Evolutionary conservation across 2,797 vertebrate species (phyloP).

Genomic region (Ptychobarbus kaznakovi): DNA sequence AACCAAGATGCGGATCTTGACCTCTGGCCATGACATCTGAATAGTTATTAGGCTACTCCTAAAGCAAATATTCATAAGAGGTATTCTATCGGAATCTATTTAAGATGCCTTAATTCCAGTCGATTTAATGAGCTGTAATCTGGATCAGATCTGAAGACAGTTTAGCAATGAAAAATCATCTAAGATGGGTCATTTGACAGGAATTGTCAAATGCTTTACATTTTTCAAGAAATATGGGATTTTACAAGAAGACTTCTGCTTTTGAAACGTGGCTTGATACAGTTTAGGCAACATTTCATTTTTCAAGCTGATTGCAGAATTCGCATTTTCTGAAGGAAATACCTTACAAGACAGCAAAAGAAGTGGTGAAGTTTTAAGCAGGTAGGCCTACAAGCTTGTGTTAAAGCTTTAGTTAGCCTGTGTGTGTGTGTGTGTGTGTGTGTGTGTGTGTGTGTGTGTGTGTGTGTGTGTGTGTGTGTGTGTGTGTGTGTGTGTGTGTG

Average conservation of each 20-base stretch:
- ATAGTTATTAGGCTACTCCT: constrained; percentile 23
- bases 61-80: constrained; percentile 23
- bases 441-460: neutral
- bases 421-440: neutral
- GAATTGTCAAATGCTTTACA: neutral
- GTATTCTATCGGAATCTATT: neutral
- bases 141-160: neutral
- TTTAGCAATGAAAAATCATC: neutral
- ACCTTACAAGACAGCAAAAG: neutral
- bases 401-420: neutral
- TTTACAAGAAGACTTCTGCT: neutral
- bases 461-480: neutral
- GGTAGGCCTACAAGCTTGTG: neutral
- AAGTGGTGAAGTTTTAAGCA: neutral
- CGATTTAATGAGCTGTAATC: neutral
- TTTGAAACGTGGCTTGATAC: neutral
- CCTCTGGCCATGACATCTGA: constrained; percentile 41
- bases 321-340: neutral
- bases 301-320: neutral
- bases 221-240: neutral
- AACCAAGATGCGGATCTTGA: constrained; percentile 33
- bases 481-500: neutral
- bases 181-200: neutral
- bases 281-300: neutral
- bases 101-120: neutral